These are phyloP conservation scores for Neodiprion virginianus DNA, from an alignment of 1,140 invertebrate species.

Conservation along the genomic window DNA sequence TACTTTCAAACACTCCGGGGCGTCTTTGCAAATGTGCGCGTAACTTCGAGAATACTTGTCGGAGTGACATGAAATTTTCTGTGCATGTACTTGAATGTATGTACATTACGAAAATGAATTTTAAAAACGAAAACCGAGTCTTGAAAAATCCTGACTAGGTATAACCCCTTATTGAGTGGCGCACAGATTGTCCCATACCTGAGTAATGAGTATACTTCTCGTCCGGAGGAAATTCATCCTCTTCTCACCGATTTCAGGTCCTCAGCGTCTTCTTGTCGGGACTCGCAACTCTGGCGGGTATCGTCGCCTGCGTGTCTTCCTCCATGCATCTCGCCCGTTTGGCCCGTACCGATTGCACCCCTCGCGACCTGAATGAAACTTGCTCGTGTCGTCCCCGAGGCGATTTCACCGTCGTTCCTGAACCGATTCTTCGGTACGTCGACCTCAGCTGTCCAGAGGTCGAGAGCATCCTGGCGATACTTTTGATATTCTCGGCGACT, in stretches of 20 bases:
- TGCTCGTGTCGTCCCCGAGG: conserved; percentile 49
- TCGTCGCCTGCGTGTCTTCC: conserved; percentile 57
- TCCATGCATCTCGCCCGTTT: conserved; percentile 59
- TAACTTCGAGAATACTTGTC: too few species aligned
- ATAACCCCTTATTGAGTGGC: too few species aligned
- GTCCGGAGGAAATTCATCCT: conserved; percentile 8
- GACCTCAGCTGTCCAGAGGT: conserved; percentile 63
- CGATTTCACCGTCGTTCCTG: conserved; percentile 28
- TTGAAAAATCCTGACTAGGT: too few species aligned
- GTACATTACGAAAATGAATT: too few species aligned
- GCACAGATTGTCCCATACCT: neutral
- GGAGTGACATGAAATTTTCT: too few species aligned
- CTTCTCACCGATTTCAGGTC: conserved; percentile 40
- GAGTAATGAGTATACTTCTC: conserved; percentile 6
- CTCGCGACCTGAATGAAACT: conserved; percentile 50
- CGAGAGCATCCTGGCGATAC: conserved; percentile 53
- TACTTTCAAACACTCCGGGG: too few species aligned
- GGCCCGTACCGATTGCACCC: conserved; percentile 55
- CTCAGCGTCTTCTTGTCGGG: conserved; percentile 54
- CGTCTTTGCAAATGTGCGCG: too few species aligned
- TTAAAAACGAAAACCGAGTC: too few species aligned
- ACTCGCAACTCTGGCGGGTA: conserved; percentile 54
- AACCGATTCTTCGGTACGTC: conserved; percentile 48
- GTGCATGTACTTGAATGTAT: too few species aligned
- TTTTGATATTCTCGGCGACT: conserved; percentile 57